Evolutionary conservation across 2,888 invertebrate genomes (phyloP).

Genomic region (Drosophila buzzatii): DNA sequence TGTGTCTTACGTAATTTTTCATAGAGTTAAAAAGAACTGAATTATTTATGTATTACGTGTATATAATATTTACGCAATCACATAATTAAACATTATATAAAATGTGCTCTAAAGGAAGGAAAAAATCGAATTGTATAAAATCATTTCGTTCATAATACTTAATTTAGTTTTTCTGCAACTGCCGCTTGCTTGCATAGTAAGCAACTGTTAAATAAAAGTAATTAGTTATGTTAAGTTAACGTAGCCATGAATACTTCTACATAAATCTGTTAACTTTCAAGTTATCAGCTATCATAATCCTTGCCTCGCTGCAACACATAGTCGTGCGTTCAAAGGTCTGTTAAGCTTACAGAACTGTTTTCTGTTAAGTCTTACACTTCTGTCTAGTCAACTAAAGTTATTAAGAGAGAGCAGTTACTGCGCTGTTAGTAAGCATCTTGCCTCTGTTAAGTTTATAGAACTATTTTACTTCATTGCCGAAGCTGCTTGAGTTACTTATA

Average conservation of each 20-base stretch:
- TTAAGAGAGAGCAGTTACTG: neutral
- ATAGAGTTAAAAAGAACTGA: neutral
- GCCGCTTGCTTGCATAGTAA: neutral
- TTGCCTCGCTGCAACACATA: neutral
- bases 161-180: too few relatives aligned
- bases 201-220: neutral
- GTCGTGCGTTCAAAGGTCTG: neutral
- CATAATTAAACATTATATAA: too few relatives aligned
- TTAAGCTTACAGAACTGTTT: neutral
- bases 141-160: too few relatives aligned
- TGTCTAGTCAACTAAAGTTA: too few relatives aligned
- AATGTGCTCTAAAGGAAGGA: too few relatives aligned
- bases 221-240: too few relatives aligned
- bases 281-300: too few relatives aligned
- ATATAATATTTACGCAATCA: too few relatives aligned
- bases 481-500: neutral
- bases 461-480: neutral
- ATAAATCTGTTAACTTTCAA: too few relatives aligned
- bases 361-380: neutral
- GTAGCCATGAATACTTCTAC: too few relatives aligned
- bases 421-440: neutral
- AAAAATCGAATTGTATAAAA: too few relatives aligned
- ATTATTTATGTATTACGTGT: too few relatives aligned
- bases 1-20: neutral
- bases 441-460: neutral